A percentile compares a stretch with the other conserved stretches of the same genome.
These are phyloP conservation scores for Spinus olivaceus DNA, from an alignment of 2,797 vertebrate species.

Conservation along the genomic window DNA sequence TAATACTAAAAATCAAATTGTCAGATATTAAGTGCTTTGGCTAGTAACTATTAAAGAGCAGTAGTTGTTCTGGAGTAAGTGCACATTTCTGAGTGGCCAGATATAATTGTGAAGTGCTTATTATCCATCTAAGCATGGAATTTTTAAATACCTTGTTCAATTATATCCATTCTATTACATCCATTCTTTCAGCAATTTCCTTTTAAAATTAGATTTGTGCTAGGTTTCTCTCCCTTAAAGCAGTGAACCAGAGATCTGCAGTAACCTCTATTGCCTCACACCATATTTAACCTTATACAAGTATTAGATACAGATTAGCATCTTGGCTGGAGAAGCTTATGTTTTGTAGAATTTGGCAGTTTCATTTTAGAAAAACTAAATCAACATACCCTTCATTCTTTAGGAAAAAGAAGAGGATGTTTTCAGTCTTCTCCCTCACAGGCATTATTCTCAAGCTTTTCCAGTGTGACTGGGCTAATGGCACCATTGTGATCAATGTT, in stretches of 20 bases:
- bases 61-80: slow-evolving; percentile 46
- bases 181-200: slow-evolving; percentile 73
- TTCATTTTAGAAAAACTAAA: slow-evolving; percentile 50
- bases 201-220: slow-evolving; percentile 78
- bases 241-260: slow-evolving; percentile 63
- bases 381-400: slow-evolving; percentile 49
- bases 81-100: slow-evolving; percentile 65
- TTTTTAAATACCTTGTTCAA: slow-evolving; percentile 77
- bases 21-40: slow-evolving; percentile 59
- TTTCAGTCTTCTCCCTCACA: not conserved
- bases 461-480: not conserved
- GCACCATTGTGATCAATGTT: not conserved
- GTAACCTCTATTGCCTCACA: slow-evolving; percentile 62
- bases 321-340: slow-evolving; percentile 58
- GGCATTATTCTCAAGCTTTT: not conserved
- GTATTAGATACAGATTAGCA: slow-evolving; percentile 74
- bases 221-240: slow-evolving; percentile 61
- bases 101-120: slow-evolving; percentile 68
- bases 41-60: slow-evolving; percentile 64
- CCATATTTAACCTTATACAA: slow-evolving; percentile 70
- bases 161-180: slow-evolving; percentile 70
- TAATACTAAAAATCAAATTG: slow-evolving; percentile 73
- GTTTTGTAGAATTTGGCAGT: slow-evolving; percentile 48
- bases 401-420: slow-evolving; percentile 16
- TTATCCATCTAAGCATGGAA: slow-evolving; percentile 72